Conservation (phyloP, 2,888 invertebrate species). For the Cheilosia vernalis region DNA sequence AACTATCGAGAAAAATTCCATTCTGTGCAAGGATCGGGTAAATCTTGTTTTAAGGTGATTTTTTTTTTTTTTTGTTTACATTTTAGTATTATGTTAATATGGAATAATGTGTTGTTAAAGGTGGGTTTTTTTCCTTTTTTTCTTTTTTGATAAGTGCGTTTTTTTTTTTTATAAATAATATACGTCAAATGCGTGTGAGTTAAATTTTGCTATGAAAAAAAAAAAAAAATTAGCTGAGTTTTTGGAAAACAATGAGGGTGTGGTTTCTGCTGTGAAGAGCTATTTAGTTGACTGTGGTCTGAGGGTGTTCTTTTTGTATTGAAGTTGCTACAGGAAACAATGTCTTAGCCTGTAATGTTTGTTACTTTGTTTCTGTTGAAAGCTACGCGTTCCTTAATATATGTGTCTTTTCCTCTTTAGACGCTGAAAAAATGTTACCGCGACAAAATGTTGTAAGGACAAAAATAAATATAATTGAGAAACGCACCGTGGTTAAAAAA, state of each 20-base stretch:
- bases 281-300: too few species aligned
- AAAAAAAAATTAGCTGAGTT: neutral
- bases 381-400: too few species aligned
- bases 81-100: conserved; percentile 30
- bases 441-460: too few species aligned
- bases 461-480: too few species aligned
- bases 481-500: too few species aligned
- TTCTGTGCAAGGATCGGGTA: conserved; percentile 69
- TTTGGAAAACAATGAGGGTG: neutral
- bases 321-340: too few species aligned
- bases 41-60: conserved; percentile 35
- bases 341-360: too few species aligned
- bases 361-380: too few species aligned
- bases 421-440: too few species aligned
- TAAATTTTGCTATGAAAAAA: neutral
- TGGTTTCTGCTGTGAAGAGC: too few species aligned
- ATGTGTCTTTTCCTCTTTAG: too few species aligned
- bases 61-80: conserved; percentile 10
- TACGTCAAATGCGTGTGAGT: conserved; percentile 32
- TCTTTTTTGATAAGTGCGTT: conserved; percentile 19
- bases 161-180: conserved; percentile 16
- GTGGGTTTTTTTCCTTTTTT: conserved; percentile 72
- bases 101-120: conserved; percentile 65
- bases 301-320: too few species aligned
- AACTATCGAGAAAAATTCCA: conserved; percentile 73